Conservation (phyloP, 2,888 invertebrate species). For the Itoplectis maculator region DNA sequence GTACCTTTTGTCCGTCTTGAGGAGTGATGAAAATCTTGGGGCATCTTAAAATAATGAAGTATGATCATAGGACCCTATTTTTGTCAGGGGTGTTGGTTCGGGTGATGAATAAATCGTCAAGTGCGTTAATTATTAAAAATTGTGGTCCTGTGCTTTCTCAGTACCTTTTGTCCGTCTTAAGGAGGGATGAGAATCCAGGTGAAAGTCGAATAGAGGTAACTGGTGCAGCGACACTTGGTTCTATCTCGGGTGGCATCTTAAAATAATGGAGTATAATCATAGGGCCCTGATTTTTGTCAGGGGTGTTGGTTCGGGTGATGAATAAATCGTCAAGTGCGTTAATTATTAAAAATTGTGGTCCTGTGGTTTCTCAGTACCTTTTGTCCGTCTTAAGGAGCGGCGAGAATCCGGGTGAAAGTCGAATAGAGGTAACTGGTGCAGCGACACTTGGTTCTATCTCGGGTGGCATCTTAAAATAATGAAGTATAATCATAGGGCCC, state of each 20-base stretch:
- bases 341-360: constrained; percentile 16
- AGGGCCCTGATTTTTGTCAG: constrained; percentile 51
- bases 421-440: constrained; percentile 36
- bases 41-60: too few species aligned
- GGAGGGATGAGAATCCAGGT: too few species aligned
- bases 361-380: constrained; percentile 18
- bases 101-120: too few species aligned
- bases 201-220: constrained; percentile 51
- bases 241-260: constrained; percentile 62
- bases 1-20: too few species aligned
- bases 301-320: too few species aligned
- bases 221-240: constrained; percentile 46
- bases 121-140: too few species aligned
- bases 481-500: constrained; percentile 61
- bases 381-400: background rate
- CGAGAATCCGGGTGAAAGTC: constrained; percentile 43
- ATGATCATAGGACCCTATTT: too few species aligned
- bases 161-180: too few species aligned
- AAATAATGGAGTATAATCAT: constrained; percentile 65
- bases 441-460: constrained; percentile 57
- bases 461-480: constrained; percentile 65
- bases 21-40: too few species aligned
- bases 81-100: too few species aligned
- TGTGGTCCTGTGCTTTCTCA: background rate
- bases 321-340: background rate